Conservation (phyloP, 2,797 vertebrate genomes). For the Myripristis murdjan region DNA sequence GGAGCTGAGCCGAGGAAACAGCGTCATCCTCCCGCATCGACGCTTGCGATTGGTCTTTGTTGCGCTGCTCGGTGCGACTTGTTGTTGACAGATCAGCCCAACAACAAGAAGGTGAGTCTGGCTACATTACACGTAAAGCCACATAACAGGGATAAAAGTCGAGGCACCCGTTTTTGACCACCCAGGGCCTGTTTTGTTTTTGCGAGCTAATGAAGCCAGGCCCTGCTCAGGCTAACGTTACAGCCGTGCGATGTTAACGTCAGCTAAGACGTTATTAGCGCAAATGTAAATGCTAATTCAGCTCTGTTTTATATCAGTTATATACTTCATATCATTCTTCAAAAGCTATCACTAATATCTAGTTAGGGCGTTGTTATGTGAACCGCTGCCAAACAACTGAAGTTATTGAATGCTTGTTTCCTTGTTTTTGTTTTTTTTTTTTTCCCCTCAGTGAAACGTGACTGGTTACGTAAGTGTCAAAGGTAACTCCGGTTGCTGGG, state of each 20-base stretch:
- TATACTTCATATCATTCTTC: too few species aligned
- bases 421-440: not conserved
- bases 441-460: conserved; percentile 43
- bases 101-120: conserved; percentile 10
- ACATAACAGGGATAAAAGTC: not conserved
- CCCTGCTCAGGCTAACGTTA: not conserved
- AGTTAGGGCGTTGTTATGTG: not conserved
- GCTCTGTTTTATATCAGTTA: not conserved
- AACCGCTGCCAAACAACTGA: not conserved
- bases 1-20: not conserved
- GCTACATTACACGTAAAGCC: not conserved
- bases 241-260: not conserved
- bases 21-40: conserved; percentile 13
- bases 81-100: conserved; percentile 26
- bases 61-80: conserved; percentile 11
- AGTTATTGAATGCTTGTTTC: not conserved
- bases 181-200: not conserved
- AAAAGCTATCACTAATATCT: not conserved
- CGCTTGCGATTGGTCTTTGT: conserved; percentile 65
- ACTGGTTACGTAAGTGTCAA: conserved; percentile 67
- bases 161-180: not conserved
- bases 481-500: conserved; percentile 18
- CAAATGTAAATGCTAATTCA: not conserved
- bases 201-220: too few species aligned
- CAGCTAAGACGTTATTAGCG: not conserved